A percentile compares a stretch with the other conserved stretches of the same genome.
phyloP scores from a whole-genome alignment of 2,113 vertebrate species.

The Ursus arctos region DNA sequence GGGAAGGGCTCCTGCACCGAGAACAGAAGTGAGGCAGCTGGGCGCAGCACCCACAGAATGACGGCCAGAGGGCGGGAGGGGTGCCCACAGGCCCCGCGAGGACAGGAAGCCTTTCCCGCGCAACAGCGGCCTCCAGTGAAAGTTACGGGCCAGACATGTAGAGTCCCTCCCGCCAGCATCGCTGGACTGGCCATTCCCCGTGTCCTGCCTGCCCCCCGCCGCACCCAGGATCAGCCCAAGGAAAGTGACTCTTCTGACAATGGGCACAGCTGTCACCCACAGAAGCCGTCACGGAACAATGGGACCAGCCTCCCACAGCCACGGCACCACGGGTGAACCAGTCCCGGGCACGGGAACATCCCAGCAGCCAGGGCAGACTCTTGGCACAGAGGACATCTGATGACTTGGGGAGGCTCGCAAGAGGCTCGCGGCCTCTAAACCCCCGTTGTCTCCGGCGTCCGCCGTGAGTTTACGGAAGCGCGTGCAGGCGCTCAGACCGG shows the following conservation, averaged over 20 bases:
- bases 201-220: neutral
- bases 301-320: neutral
- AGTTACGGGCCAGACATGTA: neutral
- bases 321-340: neutral
- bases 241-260: neutral
- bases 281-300: neutral
- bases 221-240: neutral
- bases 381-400: too few species aligned
- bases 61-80: accelerated
- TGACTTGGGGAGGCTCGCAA: neutral
- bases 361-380: neutral
- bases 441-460: neutral
- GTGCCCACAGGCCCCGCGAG: accelerated
- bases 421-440: neutral
- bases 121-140: accelerated
- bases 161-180: neutral
- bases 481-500: neutral
- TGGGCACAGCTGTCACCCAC: neutral
- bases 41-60: neutral
- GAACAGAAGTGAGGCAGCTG: neutral
- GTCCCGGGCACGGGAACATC: accelerated
- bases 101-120: neutral
- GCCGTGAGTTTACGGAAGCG: neutral
- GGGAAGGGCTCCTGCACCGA: neutral
- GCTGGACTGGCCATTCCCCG: too few species aligned